Base-by-base conservation (phyloP, 2,113 vertebrate species). In the Lagopus leucura region DNA sequence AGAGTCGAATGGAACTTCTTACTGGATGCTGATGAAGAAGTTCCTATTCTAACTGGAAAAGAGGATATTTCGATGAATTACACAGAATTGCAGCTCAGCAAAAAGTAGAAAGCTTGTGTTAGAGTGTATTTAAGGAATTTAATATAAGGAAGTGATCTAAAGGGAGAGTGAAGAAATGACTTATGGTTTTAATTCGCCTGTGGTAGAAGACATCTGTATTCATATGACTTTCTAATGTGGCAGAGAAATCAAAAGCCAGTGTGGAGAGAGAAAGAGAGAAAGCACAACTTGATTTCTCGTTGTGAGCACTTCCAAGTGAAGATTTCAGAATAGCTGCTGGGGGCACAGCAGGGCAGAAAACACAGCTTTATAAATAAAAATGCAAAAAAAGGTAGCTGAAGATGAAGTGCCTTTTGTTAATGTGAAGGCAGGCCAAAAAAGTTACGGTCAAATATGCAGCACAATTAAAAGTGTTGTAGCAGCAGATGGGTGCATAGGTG, bases 41-140 rank as follows among this genome's bases (percentile, higher is more conserved):
- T 95, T 92, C 86, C 92, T 92, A 81, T 87, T 78, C 38, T 96
- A 54, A 89, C 92, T 92, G 90, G 95, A 96, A 96, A 36, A 3
- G 2, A 91, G 72, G 80, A 27, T 64, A 67, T 94, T 92, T 90
- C 76, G 2, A 64, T 0, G 9, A 93, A 85, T 80, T 76, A 63
- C 82, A 58, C 30, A 63, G 67, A 94, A 63, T 0, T 10, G 64
- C 43, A 48, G 71, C 64, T 94, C 89, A 85, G 79, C 82, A 80
- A 15, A 17, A 86, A 85, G 43, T 13, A 40, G 57, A 57, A 7
- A 28, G 32, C 5, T 75, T 1, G 40, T 77, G 42, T 77, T 81
- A 21, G 60, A 78, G 34, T 3, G 8, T 65, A 22, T 57, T 79
- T 54, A 27, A 86, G 64, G 79, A 91, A 88, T 89, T 58, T 43